Evolutionary conservation across 2,888 invertebrate species (phyloP), one percentile per base, ranked within the genome.

Genomic region (Amorpha juglandis): DNA sequence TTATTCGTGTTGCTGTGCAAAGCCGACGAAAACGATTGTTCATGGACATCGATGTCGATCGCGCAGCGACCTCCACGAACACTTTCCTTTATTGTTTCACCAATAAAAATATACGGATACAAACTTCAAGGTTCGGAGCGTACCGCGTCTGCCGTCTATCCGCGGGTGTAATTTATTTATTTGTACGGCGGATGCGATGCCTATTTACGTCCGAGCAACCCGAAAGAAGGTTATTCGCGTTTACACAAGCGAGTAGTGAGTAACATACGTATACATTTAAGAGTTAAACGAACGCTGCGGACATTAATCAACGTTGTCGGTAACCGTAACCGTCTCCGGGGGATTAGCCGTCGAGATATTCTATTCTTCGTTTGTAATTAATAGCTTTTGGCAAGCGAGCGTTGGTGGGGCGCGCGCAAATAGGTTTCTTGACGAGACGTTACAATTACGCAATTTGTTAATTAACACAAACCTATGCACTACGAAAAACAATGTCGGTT

Each of bases 381-480:
- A 93, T 93, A 89, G 92, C 90, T 90, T 92, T 92, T 92, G 92
- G 92, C 92, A 90, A 91, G 88, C 86, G 89, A 88, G 87, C 87
- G 88, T 83, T 79, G 71, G 74, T 83, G 83, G 80, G 82, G 74
- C 82, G 78, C 80, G 80, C 85, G 80, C 82, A 84, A 90, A 88
- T 88, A 86, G 83, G 81, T 83, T 81, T 84, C 88, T 85, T 84
- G 88, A 86, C 82, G 83, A 79, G 80, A 78, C 82, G 78, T 74
- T 84, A 85, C 86, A 83, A 81, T 90, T 88, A 83, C 87, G 86
- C 85, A 87, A 87, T 89, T 84, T 81, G 79, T 85, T 84, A 89
- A 89, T 90, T 88, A 88, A 63, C 51, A 35, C 82, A 83, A 42
- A 16, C 58, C 42, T 19, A 58, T 77, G 80, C 81, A 78, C 82